A percentile compares a stretch with the other conserved stretches of the same genome.
Evolutionary conservation across 2,888 invertebrate species (phyloP).

Genomic region (Eurytoma californica): DNA sequence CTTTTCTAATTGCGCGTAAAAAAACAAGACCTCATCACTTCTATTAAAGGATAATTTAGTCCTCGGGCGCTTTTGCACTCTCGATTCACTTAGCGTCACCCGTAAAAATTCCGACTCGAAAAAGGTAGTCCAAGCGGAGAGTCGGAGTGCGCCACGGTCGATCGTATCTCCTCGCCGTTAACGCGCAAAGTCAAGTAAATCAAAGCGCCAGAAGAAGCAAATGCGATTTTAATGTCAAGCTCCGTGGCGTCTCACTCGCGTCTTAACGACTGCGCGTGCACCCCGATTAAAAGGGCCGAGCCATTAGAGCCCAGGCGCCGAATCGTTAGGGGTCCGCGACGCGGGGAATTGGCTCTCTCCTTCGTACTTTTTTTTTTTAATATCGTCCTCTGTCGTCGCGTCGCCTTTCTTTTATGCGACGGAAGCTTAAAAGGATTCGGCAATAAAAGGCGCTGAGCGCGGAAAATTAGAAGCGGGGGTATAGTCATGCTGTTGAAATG

Average conservation of each 20-base stretch:
- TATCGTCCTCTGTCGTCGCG: slow-evolving; percentile 13
- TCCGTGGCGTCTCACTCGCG: slow-evolving; percentile 14
- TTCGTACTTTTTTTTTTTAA: slow-evolving; percentile 6
- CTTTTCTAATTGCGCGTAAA: slow-evolving; percentile 1
- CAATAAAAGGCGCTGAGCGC: slow-evolving; percentile 71
- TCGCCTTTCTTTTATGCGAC: slow-evolving; percentile 25
- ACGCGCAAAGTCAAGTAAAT: slow-evolving; percentile 24
- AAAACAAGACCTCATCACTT: neutral
- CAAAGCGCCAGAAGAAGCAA: slow-evolving; percentile 57
- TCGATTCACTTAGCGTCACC: slow-evolving; percentile 1
- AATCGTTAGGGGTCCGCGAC: slow-evolving; percentile 30
- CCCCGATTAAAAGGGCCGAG: slow-evolving; percentile 46
- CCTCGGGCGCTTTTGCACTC: neutral
- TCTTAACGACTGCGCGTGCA: slow-evolving; percentile 25
- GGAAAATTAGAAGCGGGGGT: slow-evolving; percentile 68
- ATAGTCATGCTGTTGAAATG: slow-evolving; percentile 51
- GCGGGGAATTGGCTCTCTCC: slow-evolving; percentile 61
- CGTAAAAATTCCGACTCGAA: neutral
- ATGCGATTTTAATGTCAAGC: slow-evolving; percentile 63
- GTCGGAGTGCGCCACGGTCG: neutral
- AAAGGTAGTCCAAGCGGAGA: neutral
- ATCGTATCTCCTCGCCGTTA: neutral
- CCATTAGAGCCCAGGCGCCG: slow-evolving; percentile 41
- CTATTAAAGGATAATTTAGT: slow-evolving; percentile 27
- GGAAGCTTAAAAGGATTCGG: slow-evolving; percentile 73